Base-by-base conservation (phyloP, 2,113 vertebrate species). In the Odocoileus hemionus region DNA sequence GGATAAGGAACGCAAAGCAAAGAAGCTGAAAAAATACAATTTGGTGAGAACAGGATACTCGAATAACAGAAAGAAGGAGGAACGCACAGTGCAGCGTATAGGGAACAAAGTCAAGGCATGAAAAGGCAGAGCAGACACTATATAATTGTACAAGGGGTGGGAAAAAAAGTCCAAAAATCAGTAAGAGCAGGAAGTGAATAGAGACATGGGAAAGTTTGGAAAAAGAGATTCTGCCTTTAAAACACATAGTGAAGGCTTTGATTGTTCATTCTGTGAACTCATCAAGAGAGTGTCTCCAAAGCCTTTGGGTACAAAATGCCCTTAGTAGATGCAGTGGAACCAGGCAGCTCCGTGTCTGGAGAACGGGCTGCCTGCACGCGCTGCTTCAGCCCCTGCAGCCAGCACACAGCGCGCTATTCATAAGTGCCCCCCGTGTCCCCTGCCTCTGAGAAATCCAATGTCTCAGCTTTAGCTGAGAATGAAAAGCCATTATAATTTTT, bases 401-500 rank as follows among this genome's bases (percentile, higher is more conserved):
- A 87, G 67, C 10, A 25, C 52, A 55, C 3, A 95, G 21, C 1
- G 47, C 82, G 6, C 74, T 43, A 11, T 61, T 98, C 84, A 92
- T 13, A 96, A 83, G 45, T 70, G 2, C 25, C 25, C 16, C 70
- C 26, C 8, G 0, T 74, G 96, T 88, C 97, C 13, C 64, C 64
- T 96, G 17, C 58, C 92, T 88, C 11, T 95, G 54, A 84, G n/a
- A 55, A 94, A 96, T 45, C 88, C 96, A 97, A 74, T 57, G 36
- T 43, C 82, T 43, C 76, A 14, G 36, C 8, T 97, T 98, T 95
- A 70, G 86, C 94, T 91, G 97, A 96, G 78, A 17, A 90, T 87
- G 89, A 98, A 97, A 96, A 96, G 55, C 57, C 94, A 97, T 91
- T 47, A 17, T 30, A 79, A 92, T 58, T 13, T 50, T 95, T 97